phyloP scores from a whole-genome alignment of 2,888 invertebrate species.

The Spatulosminthurus flaviceps region DNA sequence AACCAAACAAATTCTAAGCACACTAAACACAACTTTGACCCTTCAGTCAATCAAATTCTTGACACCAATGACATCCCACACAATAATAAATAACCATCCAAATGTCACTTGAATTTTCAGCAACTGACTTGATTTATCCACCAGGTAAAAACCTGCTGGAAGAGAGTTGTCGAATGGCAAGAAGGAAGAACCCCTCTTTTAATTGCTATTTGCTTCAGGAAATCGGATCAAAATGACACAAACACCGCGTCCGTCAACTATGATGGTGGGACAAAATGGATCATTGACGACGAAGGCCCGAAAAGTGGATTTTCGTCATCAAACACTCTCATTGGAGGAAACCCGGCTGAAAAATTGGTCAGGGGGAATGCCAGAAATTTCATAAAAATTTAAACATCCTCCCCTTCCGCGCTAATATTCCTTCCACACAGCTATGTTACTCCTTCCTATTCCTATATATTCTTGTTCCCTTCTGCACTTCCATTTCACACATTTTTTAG shows the following conservation, averaged over 20 bases:
- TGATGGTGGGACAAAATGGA: conserved; percentile 1
- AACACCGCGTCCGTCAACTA: neutral
- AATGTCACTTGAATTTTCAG: too few relatives aligned
- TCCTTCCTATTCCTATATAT: neutral
- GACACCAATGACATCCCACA: too few relatives aligned
- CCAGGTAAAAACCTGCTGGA: too few relatives aligned
- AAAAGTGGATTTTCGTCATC: conserved; percentile 14
- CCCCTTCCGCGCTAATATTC: neutral
- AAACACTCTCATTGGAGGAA: conserved; percentile 42
- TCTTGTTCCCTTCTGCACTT: neutral
- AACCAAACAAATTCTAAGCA: too few relatives aligned
- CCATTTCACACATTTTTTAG: neutral
- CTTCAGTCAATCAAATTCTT: too few relatives aligned
- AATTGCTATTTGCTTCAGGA: too few relatives aligned
- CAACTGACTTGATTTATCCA: too few relatives aligned
- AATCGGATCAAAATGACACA: neutral
- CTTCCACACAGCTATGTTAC: neutral
- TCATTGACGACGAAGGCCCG: conserved; percentile 18
- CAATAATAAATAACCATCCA: too few relatives aligned
- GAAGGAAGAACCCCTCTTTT: too few relatives aligned
- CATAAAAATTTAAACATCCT: conserved; percentile 41
- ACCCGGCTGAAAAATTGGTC: conserved; percentile 33
- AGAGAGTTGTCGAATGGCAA: too few relatives aligned
- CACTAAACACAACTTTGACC: too few relatives aligned
- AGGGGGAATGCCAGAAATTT: conserved; percentile 38